Evolutionary conservation across 2,113 vertebrate genomes (phyloP), one percentile per base, ranked within the genome.

Genomic region (Cyprinodon tularosa): DNA sequence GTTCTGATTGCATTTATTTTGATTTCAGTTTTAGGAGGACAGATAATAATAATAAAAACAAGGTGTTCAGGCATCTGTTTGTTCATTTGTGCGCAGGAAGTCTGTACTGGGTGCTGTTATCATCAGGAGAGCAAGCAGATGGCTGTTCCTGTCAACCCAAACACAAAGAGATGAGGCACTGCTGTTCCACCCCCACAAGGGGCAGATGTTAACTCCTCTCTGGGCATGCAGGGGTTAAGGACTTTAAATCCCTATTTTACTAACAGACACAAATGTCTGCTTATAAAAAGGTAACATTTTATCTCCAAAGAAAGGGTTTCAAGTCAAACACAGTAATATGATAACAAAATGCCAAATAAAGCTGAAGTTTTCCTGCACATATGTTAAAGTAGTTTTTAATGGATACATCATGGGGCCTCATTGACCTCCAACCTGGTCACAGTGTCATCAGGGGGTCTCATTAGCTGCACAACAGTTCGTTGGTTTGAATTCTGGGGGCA

Each of bases 121-220:
- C 76, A 59, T 88, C 64, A 84, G 64, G 81, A 86, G 76, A 67
- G 69, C 70, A 81, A 89, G 85, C 92, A 93, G 90, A 93, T 91
- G 92, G 89, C 76, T 72, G 11, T 22, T 76, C 81, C 72, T 70
- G 73, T 85, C 79, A 86, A 89, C 74, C 84, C 84, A 88, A 91
- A 92, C 90, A 91, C 84, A 90, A 93, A 91, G 89, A 88, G 86
- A 88, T 87, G 88, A 92, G 80, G 68, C 70, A 38, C 5, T 36
- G 71, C 71, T 64, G 45, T 88, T 62, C 75, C 76, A 68, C 77
- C 91, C 89, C 88, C 80, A 81, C 66, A 83, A 45, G 76, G 72
- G 85, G 89, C 92, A 94, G 92, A 92, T 92, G 91, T 91, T 90
- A 90, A 92, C 86, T 83, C 81, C 78, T 89, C 92, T 89, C 88